phyloP scores from a whole-genome alignment of 2,797 vertebrate genomes.

The Tauraco hartlaubi region DNA sequence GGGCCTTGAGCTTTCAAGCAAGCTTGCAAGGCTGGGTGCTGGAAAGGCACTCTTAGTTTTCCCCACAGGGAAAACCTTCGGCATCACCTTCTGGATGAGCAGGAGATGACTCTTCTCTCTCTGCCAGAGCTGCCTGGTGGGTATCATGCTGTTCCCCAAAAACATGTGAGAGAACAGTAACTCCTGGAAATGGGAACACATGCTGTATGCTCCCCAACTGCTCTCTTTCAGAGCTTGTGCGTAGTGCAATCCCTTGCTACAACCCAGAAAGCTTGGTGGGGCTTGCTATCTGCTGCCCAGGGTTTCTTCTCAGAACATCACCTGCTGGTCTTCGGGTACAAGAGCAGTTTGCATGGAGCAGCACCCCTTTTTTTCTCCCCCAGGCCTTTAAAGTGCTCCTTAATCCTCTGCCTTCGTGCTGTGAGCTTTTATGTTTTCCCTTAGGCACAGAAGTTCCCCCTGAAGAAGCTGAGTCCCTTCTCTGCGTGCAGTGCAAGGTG shows the following conservation, averaged over 20 bases:
- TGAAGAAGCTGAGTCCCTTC: background rate
- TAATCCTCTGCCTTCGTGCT: background rate
- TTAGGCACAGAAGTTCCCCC: too few relatives aligned
- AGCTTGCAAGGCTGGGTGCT: background rate
- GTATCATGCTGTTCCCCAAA: background rate
- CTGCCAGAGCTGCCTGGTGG: background rate
- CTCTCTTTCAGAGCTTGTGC: background rate
- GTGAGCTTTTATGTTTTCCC: background rate
- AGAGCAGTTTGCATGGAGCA: background rate
- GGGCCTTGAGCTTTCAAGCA: background rate
- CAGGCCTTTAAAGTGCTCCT: background rate
- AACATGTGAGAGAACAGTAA: background rate
- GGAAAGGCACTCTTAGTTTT: background rate
- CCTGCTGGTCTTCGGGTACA: background rate
- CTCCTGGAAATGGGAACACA: background rate
- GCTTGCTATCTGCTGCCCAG: background rate
- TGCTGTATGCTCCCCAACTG: rapidly evolving
- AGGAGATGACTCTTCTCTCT: background rate
- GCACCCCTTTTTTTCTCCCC: background rate
- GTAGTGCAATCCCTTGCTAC: background rate
- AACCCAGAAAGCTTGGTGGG: background rate
- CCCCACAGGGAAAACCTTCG: background rate
- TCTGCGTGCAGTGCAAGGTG: rapidly evolving
- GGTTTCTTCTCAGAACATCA: background rate
- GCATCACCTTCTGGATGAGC: background rate